Base-by-base conservation (phyloP, 2,888 invertebrate genomes). In the Aspidapion aeneum region DNA sequence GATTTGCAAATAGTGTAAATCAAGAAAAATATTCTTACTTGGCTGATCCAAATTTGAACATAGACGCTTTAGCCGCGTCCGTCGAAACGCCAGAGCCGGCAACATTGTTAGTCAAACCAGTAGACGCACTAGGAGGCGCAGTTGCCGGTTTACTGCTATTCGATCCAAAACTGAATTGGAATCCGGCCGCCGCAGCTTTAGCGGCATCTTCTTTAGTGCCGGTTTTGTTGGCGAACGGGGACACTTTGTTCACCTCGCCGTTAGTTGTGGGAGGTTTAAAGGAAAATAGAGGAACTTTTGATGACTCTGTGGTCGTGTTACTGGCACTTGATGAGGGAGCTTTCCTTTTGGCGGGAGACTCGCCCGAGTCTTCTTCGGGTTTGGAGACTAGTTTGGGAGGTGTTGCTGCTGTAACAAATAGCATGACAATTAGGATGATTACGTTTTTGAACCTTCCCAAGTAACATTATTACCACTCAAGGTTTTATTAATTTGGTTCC, bases 191-290 rank as follows among this genome's bases (percentile, higher is more conserved):
- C 22, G 63, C 1, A 19, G 60, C 19, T 18, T 60, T 12, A 21
- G 55, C 56, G 3, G 58, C 21, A 19, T 58, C 58, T 2, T 50
- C 54, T 21, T 17, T 52, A 18, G 12, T 54, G 49, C 50, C 18
- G 21, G 35, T 59, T n/a, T 58, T 63, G 55, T 18, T 62, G 21
- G 65, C 55, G 58, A 48, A 59, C 18, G 63, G 60, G n/a, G 64
- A 22, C 1, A 63, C 21, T 16, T 62, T 66, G 51, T 56, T 65
- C 16, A 65, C 17, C 16, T 66, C 67, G 0, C 68, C 68, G 54
- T 68, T 69, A 12, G 65, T 54, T n/a, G 68, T 60, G 1, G 67
- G 64, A 9, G 56, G 21, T 22, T 57, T 58, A 35, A 65, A 65
- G 2, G 61, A 9, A 54, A 66, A 66, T 22, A 49, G 54, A 1